These are phyloP conservation scores for Caenorhabditis parvicauda DNA, from an alignment of 2,888 invertebrate species.

Conservation along the genomic window DNA sequence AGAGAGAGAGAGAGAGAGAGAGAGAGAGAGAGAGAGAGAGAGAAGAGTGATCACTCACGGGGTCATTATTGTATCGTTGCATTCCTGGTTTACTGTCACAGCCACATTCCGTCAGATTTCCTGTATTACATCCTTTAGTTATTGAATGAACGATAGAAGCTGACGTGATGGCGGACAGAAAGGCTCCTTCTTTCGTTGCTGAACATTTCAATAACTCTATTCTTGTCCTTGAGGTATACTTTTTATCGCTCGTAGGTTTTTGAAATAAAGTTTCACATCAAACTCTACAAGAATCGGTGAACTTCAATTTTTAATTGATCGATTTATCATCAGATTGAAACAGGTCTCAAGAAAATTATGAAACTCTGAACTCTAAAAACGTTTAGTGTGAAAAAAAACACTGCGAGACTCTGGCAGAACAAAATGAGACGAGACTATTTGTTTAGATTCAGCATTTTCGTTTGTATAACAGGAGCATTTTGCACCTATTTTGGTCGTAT, in stretches of 20 bases:
- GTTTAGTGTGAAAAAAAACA: no score
- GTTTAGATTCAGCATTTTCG: no score
- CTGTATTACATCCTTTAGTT: conserved; percentile 69
- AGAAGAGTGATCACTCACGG: conserved; percentile 11
- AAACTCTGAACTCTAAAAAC: no score
- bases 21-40: not conserved
- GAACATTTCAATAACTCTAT: conserved; percentile 18
- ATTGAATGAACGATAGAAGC: conserved; percentile 70
- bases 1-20: not conserved
- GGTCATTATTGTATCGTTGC: conserved; percentile 42
- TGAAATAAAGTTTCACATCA: no score
- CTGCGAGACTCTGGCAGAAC: no score
- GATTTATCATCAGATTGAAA: no score
- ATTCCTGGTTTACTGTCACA: conserved; percentile 64
- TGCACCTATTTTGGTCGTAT: no score
- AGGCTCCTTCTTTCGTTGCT: conserved; percentile 70
- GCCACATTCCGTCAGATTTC: conserved; percentile 69
- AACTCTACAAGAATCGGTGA: no score
- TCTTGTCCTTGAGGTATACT: not conserved
- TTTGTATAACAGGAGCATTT: no score
- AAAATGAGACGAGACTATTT: no score
- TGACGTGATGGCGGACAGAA: conserved; percentile 69
- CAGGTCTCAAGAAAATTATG: no score
- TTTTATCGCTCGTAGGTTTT: not conserved
- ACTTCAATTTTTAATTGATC: no score